Percentiles rank a stretch among this genome's conserved stretches.
These are phyloP conservation scores for Oscheius onirici DNA, from an alignment of 2,888 invertebrate genomes.

Conservation along the genomic window DNA sequence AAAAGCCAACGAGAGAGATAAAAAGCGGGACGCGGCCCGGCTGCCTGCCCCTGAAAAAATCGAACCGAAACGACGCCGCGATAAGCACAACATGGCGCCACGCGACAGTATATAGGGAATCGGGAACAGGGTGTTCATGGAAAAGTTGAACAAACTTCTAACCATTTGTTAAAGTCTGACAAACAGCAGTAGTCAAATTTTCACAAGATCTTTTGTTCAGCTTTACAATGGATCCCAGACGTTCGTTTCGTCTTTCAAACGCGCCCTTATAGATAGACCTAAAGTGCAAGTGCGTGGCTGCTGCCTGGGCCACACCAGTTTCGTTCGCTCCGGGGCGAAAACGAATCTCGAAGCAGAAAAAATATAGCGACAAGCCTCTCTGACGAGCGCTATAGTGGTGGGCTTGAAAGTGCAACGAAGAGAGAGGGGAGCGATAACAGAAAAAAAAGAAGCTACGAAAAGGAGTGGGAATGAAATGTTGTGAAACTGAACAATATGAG, in stretches of 20 bases:
- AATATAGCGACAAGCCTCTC: background rate
- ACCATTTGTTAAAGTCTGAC: too few relatives aligned
- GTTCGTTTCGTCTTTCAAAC: background rate
- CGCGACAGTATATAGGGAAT: background rate
- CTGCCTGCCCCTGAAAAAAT: constrained; percentile 27
- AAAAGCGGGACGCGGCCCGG: constrained; percentile 29
- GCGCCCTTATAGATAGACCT: background rate
- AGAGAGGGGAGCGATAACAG: background rate
- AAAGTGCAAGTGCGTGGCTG: background rate
- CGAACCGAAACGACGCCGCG: constrained; percentile 35
- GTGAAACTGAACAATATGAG: too few relatives aligned
- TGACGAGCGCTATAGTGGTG: too few relatives aligned
- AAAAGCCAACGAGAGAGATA: constrained; percentile 31
- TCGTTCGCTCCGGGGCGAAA: background rate
- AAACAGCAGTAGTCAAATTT: too few relatives aligned
- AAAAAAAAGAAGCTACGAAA: background rate
- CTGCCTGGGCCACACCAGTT: too few relatives aligned
- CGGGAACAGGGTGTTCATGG: background rate
- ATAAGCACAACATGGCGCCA: constrained; percentile 27
- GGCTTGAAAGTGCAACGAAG: too few relatives aligned
- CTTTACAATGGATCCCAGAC: background rate
- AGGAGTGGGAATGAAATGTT: background rate
- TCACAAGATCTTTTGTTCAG: background rate
- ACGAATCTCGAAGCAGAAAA: constrained; percentile 2
- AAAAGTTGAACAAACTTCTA: background rate